Evolutionary conservation across 2,888 invertebrate genomes (phyloP).

Genomic region (Hedya salicella): DNA sequence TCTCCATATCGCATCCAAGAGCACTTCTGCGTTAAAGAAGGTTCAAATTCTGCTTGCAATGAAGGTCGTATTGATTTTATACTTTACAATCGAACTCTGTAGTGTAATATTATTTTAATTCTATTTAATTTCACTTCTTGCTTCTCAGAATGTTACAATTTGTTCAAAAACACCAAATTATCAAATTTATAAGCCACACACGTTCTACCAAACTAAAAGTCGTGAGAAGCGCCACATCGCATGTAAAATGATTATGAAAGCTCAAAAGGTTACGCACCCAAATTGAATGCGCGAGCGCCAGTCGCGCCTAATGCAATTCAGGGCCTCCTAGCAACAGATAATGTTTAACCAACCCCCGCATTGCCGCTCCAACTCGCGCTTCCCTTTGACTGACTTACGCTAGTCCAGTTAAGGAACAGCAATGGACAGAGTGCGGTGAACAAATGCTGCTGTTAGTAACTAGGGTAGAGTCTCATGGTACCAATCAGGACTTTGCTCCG

Average conservation of each 20-base stretch:
- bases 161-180: not conserved
- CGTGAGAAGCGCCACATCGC: slow-evolving; percentile 21
- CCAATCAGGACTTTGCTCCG: slow-evolving; percentile 35
- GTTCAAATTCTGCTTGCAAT: no score
- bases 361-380: not conserved
- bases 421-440: not conserved
- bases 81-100: no score
- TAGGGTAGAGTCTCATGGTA: slow-evolving; percentile 18
- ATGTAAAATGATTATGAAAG: slow-evolving; percentile 29
- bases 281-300: slow-evolving; percentile 9
- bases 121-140: no score
- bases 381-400: not conserved
- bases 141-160: not conserved
- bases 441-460: not conserved
- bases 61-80: no score
- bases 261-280: slow-evolving; percentile 13
- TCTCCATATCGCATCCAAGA: no score
- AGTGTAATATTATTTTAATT: no score
- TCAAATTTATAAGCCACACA: slow-evolving; percentile 12
- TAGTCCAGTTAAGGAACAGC: not conserved
- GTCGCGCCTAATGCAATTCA: slow-evolving; percentile 7
- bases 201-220: slow-evolving; percentile 13
- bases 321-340: slow-evolving; percentile 18
- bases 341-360: not conserved
- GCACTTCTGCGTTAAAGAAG: no score